Base-by-base conservation (phyloP, 1,140 invertebrate species). In the Akabosia matsudoensis region DNA sequence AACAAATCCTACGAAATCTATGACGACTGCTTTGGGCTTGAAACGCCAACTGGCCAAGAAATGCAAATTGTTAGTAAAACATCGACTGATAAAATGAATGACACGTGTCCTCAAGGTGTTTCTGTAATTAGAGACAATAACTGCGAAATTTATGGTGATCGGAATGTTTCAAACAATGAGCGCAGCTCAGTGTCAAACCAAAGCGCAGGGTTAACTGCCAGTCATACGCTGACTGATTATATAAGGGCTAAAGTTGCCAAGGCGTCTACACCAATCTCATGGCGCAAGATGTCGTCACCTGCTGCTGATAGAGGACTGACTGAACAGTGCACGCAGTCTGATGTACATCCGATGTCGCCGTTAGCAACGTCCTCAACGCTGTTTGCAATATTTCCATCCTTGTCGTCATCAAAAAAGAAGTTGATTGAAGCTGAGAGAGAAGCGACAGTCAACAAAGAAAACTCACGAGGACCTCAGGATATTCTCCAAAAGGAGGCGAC, bases 351-450 rank as follows among this genome's bases (percentile, higher is more conserved):
- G 18, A 45, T 10, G 7, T 30, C 61, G 31, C 7, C 24, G 4
- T 16, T 4, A 67, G 24, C 24, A 30, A 67, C 22, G 3, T 67
- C 61, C 28, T 67, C 61, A 67, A 13, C 61, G 31, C 30, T 67
- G 26, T 30, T 30, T 31, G 28, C 61, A 67, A 30, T 67, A n/a
- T 67, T 67, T 31, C 61, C 61, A 67, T 67, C 61, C 31, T 67
- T 67, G 61, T 67, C 61, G 31, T 13, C 4, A 7, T 31, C 61
- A 67, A 67, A 67, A 30, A 67, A 24, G n/a, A 67, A 67, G 22
- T 67, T 67, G n/a, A 22, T 7, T 56, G 54, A 56, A 56, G 13
- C 54, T n/a, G 24, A 56, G 31, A 30, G 61, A 67, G 61, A 7
- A 67, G 14, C 54, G 7, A 61, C 54, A 45, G 7, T 7, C 37